Conservation (phyloP, 2,113 vertebrate species). For the Siphamia tubifer region DNA sequence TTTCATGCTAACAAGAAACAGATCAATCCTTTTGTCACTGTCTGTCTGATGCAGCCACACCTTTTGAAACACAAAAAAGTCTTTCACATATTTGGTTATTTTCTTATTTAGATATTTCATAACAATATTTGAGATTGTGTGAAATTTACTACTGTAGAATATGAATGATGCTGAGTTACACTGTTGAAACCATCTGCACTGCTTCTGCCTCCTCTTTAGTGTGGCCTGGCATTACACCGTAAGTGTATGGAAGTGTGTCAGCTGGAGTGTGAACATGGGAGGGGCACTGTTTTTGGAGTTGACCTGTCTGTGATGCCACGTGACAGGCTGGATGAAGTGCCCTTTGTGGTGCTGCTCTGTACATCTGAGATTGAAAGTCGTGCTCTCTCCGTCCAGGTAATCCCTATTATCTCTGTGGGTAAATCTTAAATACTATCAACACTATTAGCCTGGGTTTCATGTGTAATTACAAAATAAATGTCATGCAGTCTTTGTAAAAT, state of each 20-base stretch:
- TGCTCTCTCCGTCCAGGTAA: slow-evolving; percentile 87
- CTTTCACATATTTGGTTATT: too few relatives aligned
- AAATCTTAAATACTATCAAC: background rate
- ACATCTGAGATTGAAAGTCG: slow-evolving; percentile 89
- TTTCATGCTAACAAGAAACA: too few relatives aligned
- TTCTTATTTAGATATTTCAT: too few relatives aligned
- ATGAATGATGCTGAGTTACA: background rate
- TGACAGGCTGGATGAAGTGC: slow-evolving; percentile 82
- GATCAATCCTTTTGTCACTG: too few relatives aligned
- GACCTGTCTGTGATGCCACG: slow-evolving; percentile 79
- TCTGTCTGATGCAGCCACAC: too few relatives aligned
- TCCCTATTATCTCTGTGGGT: background rate
- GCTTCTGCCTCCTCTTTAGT: slow-evolving; percentile 71
- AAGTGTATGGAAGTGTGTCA: slow-evolving; percentile 91
- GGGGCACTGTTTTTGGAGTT: slow-evolving; percentile 84
- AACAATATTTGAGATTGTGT: too few relatives aligned
- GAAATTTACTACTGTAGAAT: too few relatives aligned
- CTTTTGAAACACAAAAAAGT: too few relatives aligned
- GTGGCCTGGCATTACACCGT: slow-evolving; percentile 88
- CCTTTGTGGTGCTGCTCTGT: slow-evolving; percentile 87
- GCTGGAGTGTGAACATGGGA: slow-evolving; percentile 84
- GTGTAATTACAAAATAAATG: too few relatives aligned
- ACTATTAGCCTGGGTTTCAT: too few relatives aligned
- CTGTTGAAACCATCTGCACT: background rate
- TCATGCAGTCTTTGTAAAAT: too few relatives aligned